Evolutionary conservation across 2,888 invertebrate genomes (phyloP).

Genomic region (Heliothis peltigera): DNA sequence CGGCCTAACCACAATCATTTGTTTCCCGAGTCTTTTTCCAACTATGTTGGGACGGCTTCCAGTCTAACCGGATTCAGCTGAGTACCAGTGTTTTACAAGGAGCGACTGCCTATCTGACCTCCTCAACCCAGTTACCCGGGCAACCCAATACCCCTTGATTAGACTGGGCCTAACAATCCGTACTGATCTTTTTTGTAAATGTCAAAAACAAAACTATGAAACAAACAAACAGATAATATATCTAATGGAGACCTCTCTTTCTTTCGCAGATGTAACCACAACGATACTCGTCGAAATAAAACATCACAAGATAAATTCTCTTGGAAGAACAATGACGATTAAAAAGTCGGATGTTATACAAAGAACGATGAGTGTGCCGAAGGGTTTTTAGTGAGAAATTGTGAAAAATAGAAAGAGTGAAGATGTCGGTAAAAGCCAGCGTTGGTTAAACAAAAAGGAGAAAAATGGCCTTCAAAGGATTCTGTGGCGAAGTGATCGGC

Average conservation of each 20-base stretch:
- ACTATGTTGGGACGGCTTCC: too few relatives aligned
- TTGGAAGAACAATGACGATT: slow-evolving; percentile 73
- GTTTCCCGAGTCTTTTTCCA: too few relatives aligned
- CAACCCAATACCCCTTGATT: too few relatives aligned
- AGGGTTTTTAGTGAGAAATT: slow-evolving; percentile 76
- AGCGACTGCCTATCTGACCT: too few relatives aligned
- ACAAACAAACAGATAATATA: neutral
- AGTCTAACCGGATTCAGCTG: too few relatives aligned
- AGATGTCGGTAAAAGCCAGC: slow-evolving; percentile 85
- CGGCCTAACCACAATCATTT: too few relatives aligned
- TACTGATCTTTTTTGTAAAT: too few relatives aligned
- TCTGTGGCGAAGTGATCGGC: slow-evolving; percentile 84
- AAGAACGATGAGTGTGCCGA: slow-evolving; percentile 75
- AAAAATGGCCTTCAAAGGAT: slow-evolving; percentile 86
- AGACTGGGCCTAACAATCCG: too few relatives aligned
- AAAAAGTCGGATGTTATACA: slow-evolving; percentile 68
- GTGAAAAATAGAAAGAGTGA: slow-evolving; percentile 76
- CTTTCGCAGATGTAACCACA: slow-evolving; percentile 79
- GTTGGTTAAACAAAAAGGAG: slow-evolving; percentile 83
- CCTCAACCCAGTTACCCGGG: too few relatives aligned
- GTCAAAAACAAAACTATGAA: neutral
- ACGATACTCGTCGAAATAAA: slow-evolving; percentile 38
- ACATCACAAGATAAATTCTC: slow-evolving; percentile 56
- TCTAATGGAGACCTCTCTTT: slow-evolving; percentile 41
- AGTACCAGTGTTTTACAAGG: too few relatives aligned